Conservation (phyloP, 2,113 vertebrate species). For the Eonycteris spelaea region DNA sequence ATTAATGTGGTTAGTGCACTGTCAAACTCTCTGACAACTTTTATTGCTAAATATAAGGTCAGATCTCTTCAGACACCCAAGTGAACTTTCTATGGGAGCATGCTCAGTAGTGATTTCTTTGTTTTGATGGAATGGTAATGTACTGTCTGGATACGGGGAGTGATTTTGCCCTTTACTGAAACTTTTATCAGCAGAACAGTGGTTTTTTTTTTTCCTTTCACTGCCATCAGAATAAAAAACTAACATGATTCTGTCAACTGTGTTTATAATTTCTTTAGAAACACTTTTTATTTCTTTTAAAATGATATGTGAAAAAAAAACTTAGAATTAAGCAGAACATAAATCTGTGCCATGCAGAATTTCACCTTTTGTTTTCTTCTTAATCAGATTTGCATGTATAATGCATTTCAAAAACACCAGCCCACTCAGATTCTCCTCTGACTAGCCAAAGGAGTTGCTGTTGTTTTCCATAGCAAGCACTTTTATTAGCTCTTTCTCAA, state of each 20-base stretch:
- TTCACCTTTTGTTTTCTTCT: constrained; percentile 32
- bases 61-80: background rate
- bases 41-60: background rate
- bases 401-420: background rate
- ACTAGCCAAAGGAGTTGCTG: background rate
- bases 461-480: background rate
- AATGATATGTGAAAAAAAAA: background rate
- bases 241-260: background rate
- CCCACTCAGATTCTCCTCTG: background rate
- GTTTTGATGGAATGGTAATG: background rate
- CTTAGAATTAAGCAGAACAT: background rate
- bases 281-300: background rate
- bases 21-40: background rate
- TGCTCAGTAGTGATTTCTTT: background rate
- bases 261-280: constrained; percentile 23
- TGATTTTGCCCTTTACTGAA: background rate
- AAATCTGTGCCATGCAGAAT: background rate
- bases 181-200: background rate
- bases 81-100: background rate
- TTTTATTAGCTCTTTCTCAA: background rate
- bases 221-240: background rate
- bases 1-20: background rate
- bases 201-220: background rate
- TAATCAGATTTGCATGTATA: constrained; percentile 4
- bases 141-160: background rate